phyloP scores from a whole-genome alignment of 1,140 invertebrate genomes.

The Monomorium pharaonis region DNA sequence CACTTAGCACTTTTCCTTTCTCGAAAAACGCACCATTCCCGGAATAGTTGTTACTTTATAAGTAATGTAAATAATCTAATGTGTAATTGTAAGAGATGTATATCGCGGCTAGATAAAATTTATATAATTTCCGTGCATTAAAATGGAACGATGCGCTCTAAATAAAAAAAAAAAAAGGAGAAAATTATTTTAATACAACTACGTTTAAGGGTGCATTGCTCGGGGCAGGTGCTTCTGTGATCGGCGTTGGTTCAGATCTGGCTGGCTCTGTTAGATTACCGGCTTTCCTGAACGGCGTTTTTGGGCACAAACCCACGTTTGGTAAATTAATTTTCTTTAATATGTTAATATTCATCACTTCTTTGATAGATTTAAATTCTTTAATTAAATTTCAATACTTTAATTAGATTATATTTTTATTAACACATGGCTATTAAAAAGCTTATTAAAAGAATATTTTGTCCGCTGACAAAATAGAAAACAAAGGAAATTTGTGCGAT shows the following conservation, averaged over 20 bases:
- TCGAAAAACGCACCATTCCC: neutral
- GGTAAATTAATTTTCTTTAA: conserved; percentile 81
- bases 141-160: neutral
- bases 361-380: neutral
- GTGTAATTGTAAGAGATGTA: neutral
- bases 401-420: neutral
- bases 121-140: neutral
- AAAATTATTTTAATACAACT: neutral
- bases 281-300: conserved; percentile 93
- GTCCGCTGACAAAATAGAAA: neutral
- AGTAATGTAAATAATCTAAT: neutral
- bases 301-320: conserved; percentile 94
- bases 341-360: neutral
- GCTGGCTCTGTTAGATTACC: conserved; percentile 95
- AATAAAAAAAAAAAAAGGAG: neutral
- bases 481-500: neutral
- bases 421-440: neutral
- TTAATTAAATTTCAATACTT: neutral
- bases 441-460: neutral
- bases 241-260: conserved; percentile 95
- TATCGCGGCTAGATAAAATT: neutral
- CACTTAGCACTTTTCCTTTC: conserved; percentile 3
- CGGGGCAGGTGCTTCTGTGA: conserved; percentile 89
- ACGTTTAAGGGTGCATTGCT: conserved; percentile 88
- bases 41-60: neutral